A percentile compares a stretch with the other conserved stretches of the same genome.
These are phyloP conservation scores for Synanthedon formicaeformis DNA, from an alignment of 2,888 invertebrate genomes.

Conservation along the genomic window DNA sequence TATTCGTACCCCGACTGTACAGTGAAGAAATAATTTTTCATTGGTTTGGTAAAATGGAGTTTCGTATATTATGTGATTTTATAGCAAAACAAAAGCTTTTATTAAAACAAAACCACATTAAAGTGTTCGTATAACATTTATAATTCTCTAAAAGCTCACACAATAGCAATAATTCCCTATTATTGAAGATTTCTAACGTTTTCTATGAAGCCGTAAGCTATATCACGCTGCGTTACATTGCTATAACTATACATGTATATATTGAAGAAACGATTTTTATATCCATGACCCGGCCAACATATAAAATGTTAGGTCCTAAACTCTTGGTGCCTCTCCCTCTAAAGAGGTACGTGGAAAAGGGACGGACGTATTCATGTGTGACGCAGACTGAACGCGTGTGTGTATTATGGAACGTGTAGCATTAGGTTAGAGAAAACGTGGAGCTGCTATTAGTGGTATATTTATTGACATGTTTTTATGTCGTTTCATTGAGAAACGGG, in stretches of 20 bases:
- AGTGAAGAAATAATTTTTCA: no score
- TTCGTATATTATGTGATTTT: background rate
- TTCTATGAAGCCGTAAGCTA: slow-evolving; percentile 13
- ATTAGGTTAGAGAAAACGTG: slow-evolving; percentile 22
- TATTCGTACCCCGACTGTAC: no score
- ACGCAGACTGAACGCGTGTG: slow-evolving; percentile 43
- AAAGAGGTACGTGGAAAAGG: slow-evolving; percentile 26
- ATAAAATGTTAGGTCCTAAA: slow-evolving; percentile 69
- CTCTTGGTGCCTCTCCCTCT: slow-evolving; percentile 37
- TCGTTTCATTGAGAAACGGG: no score
- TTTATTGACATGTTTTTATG: no score
- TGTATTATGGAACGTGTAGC: slow-evolving; percentile 39
- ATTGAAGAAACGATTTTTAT: slow-evolving; percentile 66
- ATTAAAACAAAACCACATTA: slow-evolving; percentile 4
- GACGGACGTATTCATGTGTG: slow-evolving; percentile 47
- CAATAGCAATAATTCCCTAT: slow-evolving; percentile 50
- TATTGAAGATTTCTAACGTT: slow-evolving; percentile 57
- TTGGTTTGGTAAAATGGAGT: no score
- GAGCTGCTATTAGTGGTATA: slow-evolving; percentile 21
- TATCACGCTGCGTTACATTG: slow-evolving; percentile 24
- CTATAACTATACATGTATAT: slow-evolving; percentile 29
- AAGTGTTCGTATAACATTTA: slow-evolving; percentile 17
- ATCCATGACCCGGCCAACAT: slow-evolving; percentile 71
- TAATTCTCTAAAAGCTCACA: slow-evolving; percentile 31
- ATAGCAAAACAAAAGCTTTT: background rate